A percentile compares a stretch with the other conserved stretches of the same genome.
phyloP scores from a whole-genome alignment of 1,140 invertebrate genomes.

The Hormaphis cornu region DNA sequence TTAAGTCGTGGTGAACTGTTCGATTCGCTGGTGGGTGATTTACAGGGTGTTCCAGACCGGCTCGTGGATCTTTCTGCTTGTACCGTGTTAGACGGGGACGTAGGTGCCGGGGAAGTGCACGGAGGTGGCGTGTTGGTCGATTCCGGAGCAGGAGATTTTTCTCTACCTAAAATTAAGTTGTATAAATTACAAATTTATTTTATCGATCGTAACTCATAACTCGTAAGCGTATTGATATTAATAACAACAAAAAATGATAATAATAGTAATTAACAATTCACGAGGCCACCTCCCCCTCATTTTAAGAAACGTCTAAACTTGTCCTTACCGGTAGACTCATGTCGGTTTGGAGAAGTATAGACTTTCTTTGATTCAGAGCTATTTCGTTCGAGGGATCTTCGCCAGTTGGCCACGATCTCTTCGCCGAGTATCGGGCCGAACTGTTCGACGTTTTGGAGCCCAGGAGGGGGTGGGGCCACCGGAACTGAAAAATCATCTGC shows the following conservation, averaged over 20 bases:
- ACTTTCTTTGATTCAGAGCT: constrained; percentile 19
- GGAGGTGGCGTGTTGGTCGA: constrained; percentile 39
- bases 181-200: neutral
- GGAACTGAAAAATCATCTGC: constrained; percentile 32
- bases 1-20: constrained; percentile 43
- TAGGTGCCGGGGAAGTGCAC: constrained; percentile 41
- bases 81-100: constrained; percentile 36
- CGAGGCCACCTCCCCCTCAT: constrained; percentile 29
- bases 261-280: neutral
- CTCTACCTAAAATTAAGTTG: constrained; percentile 29
- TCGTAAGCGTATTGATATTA: neutral
- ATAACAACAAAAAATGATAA: neutral
- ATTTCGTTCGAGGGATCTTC: constrained; percentile 57
- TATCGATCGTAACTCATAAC: neutral
- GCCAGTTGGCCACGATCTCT: constrained; percentile 68
- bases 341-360: constrained; percentile 30
- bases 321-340: constrained; percentile 19
- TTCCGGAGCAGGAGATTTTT: constrained; percentile 36
- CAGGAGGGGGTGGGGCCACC: constrained; percentile 40
- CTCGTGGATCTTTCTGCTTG: constrained; percentile 34
- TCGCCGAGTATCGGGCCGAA: constrained; percentile 62
- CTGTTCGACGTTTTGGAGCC: constrained; percentile 58
- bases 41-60: constrained; percentile 41
- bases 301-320: constrained; percentile 14
- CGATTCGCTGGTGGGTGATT: constrained; percentile 48